Conservation (phyloP, 2,888 invertebrate species). For the Sesamia inferens region DNA sequence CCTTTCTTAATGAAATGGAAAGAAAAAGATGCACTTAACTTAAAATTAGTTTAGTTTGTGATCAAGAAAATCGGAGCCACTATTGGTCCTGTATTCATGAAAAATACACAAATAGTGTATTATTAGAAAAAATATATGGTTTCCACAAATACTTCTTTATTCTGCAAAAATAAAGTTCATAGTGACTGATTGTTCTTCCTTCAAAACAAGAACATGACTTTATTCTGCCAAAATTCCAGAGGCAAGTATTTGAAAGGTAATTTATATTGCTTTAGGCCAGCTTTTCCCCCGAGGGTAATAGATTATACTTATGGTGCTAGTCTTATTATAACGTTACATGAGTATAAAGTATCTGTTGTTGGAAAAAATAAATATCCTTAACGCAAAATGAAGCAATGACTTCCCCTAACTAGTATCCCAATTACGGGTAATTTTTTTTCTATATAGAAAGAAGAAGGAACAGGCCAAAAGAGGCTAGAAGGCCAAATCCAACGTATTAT, state of each 20-base stretch:
- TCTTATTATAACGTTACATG: constrained; percentile 58
- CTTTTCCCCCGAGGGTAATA: constrained; percentile 61
- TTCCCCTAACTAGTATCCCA: constrained; percentile 27
- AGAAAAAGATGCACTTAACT: too few relatives aligned
- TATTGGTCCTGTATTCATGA: neutral
- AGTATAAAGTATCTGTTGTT: constrained; percentile 54
- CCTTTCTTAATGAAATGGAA: too few relatives aligned
- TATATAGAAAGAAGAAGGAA: neutral
- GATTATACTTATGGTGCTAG: constrained; percentile 61
- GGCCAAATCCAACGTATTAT: neutral
- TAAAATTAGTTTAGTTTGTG: too few relatives aligned
- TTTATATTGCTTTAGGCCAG: constrained; percentile 64
- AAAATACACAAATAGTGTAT: neutral
- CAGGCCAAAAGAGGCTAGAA: neutral
- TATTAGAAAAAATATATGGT: constrained; percentile 21
- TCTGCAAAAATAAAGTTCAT: constrained; percentile 39
- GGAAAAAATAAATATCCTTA: constrained; percentile 54
- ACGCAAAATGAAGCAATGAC: constrained; percentile 47
- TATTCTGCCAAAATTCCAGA: constrained; percentile 58
- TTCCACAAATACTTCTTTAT: constrained; percentile 8
- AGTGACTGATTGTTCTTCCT: constrained; percentile 55
- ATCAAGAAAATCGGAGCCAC: too few relatives aligned
- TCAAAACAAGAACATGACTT: constrained; percentile 54
- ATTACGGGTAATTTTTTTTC: constrained; percentile 17
- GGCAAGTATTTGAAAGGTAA: constrained; percentile 63